Evolutionary conservation across 92 coral and sea anemone genomes (phyloP), one percentile per base, ranked within the genome.

Genomic region (Virgularia gustaviana): DNA sequence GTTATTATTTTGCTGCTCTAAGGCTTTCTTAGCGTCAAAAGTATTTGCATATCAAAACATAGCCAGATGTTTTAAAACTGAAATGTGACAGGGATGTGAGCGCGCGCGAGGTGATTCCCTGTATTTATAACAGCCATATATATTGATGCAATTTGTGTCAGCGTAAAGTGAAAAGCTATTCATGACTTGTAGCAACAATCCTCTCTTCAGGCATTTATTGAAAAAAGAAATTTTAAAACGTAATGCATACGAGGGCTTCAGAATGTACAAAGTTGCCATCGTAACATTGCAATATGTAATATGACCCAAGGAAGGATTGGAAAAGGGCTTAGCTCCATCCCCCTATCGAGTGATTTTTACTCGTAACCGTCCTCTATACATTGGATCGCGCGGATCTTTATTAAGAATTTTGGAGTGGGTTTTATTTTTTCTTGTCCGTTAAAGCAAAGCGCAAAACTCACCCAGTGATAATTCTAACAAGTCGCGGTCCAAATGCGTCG

Each of bases 381-480:
- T n/a, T n/a, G n/a, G n/a, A n/a, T n/a, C n/a, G 55, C 22, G 18
- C 15, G 22, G 55, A 19, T 47, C 3, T 47, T 15, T 5, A 15
- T 4, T 47, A 47, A 19, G 18, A 15, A 47, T 5, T 5, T 4
- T 15, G 22, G 55, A 47, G 20, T 5, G 18, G 18, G 18, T 47
- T 5, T 4, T 23, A 41, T 39, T 66, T 66, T 66, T 39, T 63
- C 10, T 10, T 22, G 49, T 10, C 32, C 27, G 35, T 6, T 51
- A 20, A 6, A 51, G 32, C 29, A 10, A 33, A 4, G 20, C n/a
- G 19, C 13, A 13, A 6, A 0, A 22, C 61, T 68, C 36, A 68
- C 75, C 75, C 75, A 43, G 75, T 30, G 22, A 51, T 29, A 11
- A 68, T 31, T 16, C 75, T 53, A 11, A 54, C 36, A 20, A 49